A percentile compares a stretch with the other conserved stretches of the same genome.
Evolutionary conservation across 2,113 vertebrate genomes (phyloP).

Genomic region (Tragelaphus strepsiceros): DNA sequence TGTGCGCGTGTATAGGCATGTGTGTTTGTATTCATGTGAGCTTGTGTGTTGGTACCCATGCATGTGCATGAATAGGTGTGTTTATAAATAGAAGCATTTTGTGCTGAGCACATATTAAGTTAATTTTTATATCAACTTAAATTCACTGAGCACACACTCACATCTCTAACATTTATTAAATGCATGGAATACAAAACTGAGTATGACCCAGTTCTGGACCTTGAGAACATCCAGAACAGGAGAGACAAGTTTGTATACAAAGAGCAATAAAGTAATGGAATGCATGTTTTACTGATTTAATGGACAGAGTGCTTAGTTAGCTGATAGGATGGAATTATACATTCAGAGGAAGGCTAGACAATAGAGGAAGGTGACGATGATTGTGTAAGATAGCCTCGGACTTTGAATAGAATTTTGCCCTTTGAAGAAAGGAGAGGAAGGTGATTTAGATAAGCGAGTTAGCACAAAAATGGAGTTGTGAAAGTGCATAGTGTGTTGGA

Average conservation of each 20-base stretch:
- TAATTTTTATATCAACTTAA: background rate
- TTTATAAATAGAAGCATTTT: background rate
- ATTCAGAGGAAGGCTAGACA: background rate
- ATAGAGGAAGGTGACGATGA: background rate
- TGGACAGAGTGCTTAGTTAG: background rate
- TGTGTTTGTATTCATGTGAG: background rate
- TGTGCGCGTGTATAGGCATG: background rate
- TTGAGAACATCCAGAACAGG: background rate
- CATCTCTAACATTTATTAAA: background rate
- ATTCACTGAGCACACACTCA: background rate
- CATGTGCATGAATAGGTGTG: background rate
- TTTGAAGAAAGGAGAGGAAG: background rate
- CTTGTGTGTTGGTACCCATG: background rate
- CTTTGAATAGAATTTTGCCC: background rate
- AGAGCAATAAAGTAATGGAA: background rate
- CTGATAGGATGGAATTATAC: background rate
- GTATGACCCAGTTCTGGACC: background rate
- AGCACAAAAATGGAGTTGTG: background rate
- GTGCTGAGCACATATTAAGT: background rate
- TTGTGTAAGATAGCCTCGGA: background rate
- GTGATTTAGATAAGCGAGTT: background rate
- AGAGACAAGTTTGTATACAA: background rate
- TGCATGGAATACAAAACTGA: background rate
- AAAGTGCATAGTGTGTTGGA: background rate
- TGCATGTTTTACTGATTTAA: background rate